These are phyloP conservation scores for Callaeas wilsoni DNA, from an alignment of 2,113 vertebrate genomes.

Conservation along the genomic window DNA sequence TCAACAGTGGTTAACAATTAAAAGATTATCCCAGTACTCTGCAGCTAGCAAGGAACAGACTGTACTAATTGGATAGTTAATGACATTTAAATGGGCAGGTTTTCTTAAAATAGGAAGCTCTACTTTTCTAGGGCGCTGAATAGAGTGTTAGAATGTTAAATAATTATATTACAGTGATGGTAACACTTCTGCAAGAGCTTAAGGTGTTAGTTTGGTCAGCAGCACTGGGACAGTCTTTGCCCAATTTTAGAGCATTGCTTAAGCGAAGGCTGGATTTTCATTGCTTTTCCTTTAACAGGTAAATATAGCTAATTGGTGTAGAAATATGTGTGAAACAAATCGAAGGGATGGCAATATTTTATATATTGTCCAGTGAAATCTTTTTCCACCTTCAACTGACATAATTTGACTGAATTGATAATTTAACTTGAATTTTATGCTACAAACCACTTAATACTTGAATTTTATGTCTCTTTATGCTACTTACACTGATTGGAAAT, in stretches of 20 bases:
- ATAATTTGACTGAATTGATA: background rate
- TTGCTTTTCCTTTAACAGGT: background rate
- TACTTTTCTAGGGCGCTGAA: background rate
- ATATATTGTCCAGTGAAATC: background rate
- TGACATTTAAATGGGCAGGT: slow-evolving; percentile 35
- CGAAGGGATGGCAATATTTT: background rate
- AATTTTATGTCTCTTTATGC: background rate
- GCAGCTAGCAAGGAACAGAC: slow-evolving; percentile 18
- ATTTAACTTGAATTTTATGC: background rate
- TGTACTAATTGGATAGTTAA: slow-evolving; percentile 50
- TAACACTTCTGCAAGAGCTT: background rate
- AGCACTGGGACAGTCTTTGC: background rate
- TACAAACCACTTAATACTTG: background rate
- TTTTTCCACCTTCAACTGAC: background rate
- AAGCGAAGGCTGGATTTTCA: background rate
- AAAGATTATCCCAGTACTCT: slow-evolving; percentile 6
- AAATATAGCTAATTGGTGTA: background rate
- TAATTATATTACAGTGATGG: background rate
- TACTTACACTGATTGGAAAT: background rate
- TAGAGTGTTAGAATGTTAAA: background rate
- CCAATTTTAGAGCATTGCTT: background rate
- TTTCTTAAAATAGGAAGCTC: slow-evolving; percentile 36
- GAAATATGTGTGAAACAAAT: background rate
- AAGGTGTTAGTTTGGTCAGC: background rate
- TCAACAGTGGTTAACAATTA: background rate